Evolutionary conservation across 2,797 vertebrate genomes (phyloP), one percentile per base, ranked within the genome.

Genomic region (Brotula barbata): DNA sequence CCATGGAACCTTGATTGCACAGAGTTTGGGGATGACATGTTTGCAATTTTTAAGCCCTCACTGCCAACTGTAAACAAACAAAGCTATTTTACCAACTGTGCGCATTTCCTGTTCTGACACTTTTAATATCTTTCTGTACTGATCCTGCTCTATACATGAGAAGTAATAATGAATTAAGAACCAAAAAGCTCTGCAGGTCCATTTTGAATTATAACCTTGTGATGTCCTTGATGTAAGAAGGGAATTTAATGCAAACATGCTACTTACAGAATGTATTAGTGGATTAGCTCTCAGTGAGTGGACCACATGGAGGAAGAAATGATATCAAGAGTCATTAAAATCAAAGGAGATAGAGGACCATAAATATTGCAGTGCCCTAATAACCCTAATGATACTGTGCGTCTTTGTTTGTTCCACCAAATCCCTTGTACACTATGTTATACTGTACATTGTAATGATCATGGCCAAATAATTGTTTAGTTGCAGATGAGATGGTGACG

Each of bases 131-230:
- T 37, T 20, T 49, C 6, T 56, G 17, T 59, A 34, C 20, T 31
- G 52, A 15, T 63, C 46, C 42, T 70, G 43, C 19, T 55, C 6
- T 25, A 7, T 42, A 14, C 21, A 7, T 5, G 1, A 42, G 25
- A 37, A 70, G 20, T 36, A 48, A 49, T 7, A 5, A 48, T 44
- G 19, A 68, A 37, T 49, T 2, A 13, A 25, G 14, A 22, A 22
- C 31, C 41, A 16, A 41, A 71, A 71, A 42, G 25, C 13, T 65
- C 60, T 49, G 14, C 34, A 50, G 64, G 65, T 37, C 17, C 21
- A 54, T 25, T 51, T 19, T 2, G 14, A 23, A 48, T 50, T 5
- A 8, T 72, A 69, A 76, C 75, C 77, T 78, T 81, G 46, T 49
- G 39, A 4, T 62, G 64, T 50, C 72, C 75, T 81, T 78, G 65